phyloP scores from a whole-genome alignment of 2,797 vertebrate genomes.

The Schizothorax lantsangensis region DNA sequence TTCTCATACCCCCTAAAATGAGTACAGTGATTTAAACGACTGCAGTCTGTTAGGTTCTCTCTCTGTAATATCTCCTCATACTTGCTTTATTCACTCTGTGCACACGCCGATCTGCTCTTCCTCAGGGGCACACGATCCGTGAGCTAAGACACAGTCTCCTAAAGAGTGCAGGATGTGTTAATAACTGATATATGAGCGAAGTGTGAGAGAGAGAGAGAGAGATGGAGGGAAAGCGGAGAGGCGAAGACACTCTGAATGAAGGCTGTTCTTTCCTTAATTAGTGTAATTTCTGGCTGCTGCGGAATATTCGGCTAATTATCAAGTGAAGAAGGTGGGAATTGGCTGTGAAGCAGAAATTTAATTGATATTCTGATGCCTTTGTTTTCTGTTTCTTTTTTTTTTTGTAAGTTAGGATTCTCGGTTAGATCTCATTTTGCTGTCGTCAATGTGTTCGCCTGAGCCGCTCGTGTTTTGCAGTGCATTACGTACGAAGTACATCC shows the following conservation, averaged over 20 bases:
- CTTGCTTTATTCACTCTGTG: conserved; percentile 23
- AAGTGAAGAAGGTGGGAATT: conserved; percentile 71
- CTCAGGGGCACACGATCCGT: conserved; percentile 59
- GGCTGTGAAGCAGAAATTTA: conserved; percentile 72
- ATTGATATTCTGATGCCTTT: conserved; percentile 73
- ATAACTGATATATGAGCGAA: conserved; percentile 73
- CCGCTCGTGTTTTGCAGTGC: conserved; percentile 52
- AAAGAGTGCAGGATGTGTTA: conserved; percentile 74
- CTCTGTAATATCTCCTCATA: conserved; percentile 41
- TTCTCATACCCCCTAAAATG: conserved; percentile 42
- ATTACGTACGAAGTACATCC: conserved; percentile 57
- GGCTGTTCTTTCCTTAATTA: conserved; percentile 72
- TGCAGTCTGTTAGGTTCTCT: conserved; percentile 38
- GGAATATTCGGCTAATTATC: conserved; percentile 73
- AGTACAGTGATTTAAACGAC: conserved; percentile 51
- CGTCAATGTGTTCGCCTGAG: conserved; percentile 35
- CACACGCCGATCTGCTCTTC: conserved; percentile 13
- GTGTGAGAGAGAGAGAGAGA: conserved; percentile 6
- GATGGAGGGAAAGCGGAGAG: conserved; percentile 6
- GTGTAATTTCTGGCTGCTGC: conserved; percentile 66
- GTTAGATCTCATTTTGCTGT: conserved; percentile 1
- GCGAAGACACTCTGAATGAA: conserved; percentile 58
- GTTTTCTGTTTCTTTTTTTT: conserved; percentile 60
- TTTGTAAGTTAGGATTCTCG: conserved; percentile 40
- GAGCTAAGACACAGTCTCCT: conserved; percentile 71